Base-by-base conservation (phyloP, 2,888 invertebrate genomes). In the Mesochorus sp. region DNA sequence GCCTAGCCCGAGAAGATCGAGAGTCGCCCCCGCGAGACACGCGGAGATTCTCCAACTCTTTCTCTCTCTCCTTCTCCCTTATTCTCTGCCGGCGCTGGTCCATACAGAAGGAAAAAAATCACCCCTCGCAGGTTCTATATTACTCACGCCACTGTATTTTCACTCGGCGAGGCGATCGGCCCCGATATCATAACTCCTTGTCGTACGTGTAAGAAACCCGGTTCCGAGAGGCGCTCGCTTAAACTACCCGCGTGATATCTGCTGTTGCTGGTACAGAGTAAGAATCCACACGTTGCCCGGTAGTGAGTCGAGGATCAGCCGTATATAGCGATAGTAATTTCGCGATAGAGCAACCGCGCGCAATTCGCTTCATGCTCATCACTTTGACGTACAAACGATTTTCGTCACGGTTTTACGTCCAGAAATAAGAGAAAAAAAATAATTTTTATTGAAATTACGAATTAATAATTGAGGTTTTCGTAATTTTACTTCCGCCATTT, bases 161-260 rank as follows among this genome's bases (percentile, higher is more conserved):
- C 90, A 91, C 90, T 90, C 88, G 88, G 89, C 89, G 82, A 86
- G 84, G 87, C 89, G 90, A 90, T 91, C 90, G 89, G 84, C 83
- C 84, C 89, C 88, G 90, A 91, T 91, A 91, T 90, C 90, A 91
- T 91, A 91, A 90, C 90, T 90, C 90, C 88, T 87, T 91, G 90
- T 90, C 90, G 88, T 87, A 86, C 84, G 87, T n/a, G n/a, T n/a
- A n/a, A 37, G 61, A 62, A 62, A 74, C 62, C 66, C 80, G 68
- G 85, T 86, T 88, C 71, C 84, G 84, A 82, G 85, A 84, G 84
- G 86, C 84, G 87, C 87, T 84, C 84, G 87, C 87, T 84, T 85
- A 87, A 87, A 83, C 83, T 76, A 66, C 62, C 31, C 55, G 47
- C 57, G 47, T 64, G 53, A 61, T 72, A 62, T 78, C 64, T 55